A percentile compares a stretch with the other conserved stretches of the same genome.
Evolutionary conservation across 2,113 vertebrate genomes (phyloP).

Genomic region (Cairina moschata): DNA sequence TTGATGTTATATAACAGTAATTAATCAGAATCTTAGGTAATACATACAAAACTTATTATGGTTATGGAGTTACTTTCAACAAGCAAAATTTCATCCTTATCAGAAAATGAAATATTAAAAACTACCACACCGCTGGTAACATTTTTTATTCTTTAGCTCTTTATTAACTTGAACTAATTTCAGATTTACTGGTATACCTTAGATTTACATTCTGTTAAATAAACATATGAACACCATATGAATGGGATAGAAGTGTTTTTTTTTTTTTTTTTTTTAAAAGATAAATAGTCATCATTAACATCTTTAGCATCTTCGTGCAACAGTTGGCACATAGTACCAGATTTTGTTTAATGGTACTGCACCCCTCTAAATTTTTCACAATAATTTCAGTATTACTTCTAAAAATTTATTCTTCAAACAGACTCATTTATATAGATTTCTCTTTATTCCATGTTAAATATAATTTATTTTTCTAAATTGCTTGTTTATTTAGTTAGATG

Average conservation of each 20-base stretch:
- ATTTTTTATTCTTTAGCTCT: background rate
- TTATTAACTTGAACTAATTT: background rate
- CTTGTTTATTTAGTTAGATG: background rate
- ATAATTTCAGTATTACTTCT: background rate
- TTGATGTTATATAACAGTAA: background rate
- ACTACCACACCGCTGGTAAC: background rate
- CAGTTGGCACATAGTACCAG: background rate
- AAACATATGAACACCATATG: no score
- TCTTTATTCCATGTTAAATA: background rate
- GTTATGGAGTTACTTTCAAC: background rate
- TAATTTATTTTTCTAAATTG: background rate
- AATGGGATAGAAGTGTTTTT: background rate
- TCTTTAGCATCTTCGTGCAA: background rate
- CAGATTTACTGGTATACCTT: background rate
- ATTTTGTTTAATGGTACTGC: background rate
- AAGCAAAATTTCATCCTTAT: background rate
- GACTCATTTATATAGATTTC: background rate
- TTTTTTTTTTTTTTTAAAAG: background rate
- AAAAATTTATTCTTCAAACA: background rate
- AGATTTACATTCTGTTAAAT: background rate
- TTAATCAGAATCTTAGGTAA: background rate
- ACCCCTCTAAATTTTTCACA: fast-evolving
- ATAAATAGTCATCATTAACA: background rate
- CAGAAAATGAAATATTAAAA: background rate
- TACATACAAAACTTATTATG: background rate